A percentile compares a stretch with the other conserved stretches of the same genome.
Conservation (phyloP, 2,888 invertebrate species). For the Meteorus colon region DNA sequence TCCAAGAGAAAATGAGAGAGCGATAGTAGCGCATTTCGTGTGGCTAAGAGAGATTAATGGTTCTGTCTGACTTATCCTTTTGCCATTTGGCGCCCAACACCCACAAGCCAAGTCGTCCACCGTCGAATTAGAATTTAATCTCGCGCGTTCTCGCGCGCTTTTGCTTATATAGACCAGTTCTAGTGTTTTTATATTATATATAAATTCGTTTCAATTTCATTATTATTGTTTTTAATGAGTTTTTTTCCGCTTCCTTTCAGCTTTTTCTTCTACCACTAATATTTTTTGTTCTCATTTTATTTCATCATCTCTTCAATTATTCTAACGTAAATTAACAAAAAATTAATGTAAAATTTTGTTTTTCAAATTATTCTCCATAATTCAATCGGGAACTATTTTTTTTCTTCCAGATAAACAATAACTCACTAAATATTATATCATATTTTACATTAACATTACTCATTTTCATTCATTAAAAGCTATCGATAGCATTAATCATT, state of each 20-base stretch:
- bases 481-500: no score
- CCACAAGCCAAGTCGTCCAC: constrained; percentile 48
- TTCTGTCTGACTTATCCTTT: constrained; percentile 44
- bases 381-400: no score
- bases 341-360: no score
- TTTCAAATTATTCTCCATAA: no score
- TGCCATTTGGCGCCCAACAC: constrained; percentile 43
- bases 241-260: neutral
- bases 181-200: constrained; percentile 8
- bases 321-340: constrained; percentile 34
- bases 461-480: no score
- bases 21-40: constrained; percentile 38
- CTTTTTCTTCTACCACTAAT: neutral
- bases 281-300: neutral
- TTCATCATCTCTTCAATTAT: constrained; percentile 27
- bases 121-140: constrained; percentile 57
- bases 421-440: no score
- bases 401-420: no score
- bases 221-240: constrained; percentile 15
- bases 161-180: constrained; percentile 10
- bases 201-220: neutral
- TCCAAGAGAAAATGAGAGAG: constrained; percentile 3
- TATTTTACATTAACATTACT: no score
- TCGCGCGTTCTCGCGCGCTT: constrained; percentile 27
- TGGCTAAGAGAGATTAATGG: constrained; percentile 57